Evolutionary conservation across 1,140 invertebrate genomes (phyloP).

Genomic region (Delia radicum): DNA sequence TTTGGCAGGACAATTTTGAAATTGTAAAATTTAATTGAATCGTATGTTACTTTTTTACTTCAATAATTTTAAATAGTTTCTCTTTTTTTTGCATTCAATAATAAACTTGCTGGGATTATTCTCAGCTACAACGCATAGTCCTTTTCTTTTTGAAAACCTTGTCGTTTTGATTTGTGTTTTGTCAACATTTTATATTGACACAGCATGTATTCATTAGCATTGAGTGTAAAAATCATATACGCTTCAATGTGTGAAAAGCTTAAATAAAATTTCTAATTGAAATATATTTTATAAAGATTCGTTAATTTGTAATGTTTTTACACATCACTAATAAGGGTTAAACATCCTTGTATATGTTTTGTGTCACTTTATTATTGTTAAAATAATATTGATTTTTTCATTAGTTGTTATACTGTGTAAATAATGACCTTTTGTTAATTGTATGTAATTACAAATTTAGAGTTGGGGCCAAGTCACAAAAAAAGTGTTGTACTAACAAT

Average conservation of each 20-base stretch:
- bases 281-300: not conserved
- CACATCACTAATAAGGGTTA: conserved; percentile 8
- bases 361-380: conserved; percentile 5
- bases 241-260: not conserved
- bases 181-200: conserved; percentile 23
- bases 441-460: conserved; percentile 15
- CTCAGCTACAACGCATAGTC: too few species aligned
- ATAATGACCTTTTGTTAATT: conserved; percentile 19
- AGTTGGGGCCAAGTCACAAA: not conserved
- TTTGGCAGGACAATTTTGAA: conserved; percentile 2
- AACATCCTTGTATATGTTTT: not conserved
- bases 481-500: conserved; percentile 5
- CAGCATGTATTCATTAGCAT: conserved; percentile 18
- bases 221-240: not conserved
- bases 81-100: not conserved
- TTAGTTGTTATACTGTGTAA: not conserved
- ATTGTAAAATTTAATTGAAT: conserved; percentile 9
- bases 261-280: not conserved
- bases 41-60: conserved; percentile 16
- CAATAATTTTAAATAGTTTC: conserved; percentile 6
- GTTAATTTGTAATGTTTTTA: not conserved
- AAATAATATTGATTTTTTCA: conserved; percentile 17
- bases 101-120: not conserved
- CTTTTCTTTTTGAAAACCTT: not conserved
- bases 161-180: conserved; percentile 20